Evolutionary conservation across 2,113 vertebrate genomes (phyloP).

Genomic region (Chionis minor): DNA sequence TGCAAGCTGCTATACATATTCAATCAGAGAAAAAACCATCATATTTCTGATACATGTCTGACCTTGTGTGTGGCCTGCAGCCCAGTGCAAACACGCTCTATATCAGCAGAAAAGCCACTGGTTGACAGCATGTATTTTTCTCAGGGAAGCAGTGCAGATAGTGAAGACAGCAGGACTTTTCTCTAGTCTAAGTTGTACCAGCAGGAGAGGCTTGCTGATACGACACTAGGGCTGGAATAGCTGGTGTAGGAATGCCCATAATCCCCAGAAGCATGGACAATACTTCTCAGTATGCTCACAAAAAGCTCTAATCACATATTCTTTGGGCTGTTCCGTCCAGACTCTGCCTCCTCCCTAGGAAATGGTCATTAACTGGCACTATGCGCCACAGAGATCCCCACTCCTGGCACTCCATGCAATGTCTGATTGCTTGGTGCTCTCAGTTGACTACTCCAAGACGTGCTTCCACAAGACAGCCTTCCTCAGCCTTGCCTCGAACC

Average conservation of each 20-base stretch:
- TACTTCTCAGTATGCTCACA: background rate
- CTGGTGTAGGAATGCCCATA: background rate
- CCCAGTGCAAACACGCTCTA: background rate
- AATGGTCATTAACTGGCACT: background rate
- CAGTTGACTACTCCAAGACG: background rate
- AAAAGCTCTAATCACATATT: background rate
- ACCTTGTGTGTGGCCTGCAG: background rate
- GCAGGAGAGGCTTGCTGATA: background rate
- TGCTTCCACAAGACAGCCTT: background rate
- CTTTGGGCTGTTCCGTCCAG: background rate
- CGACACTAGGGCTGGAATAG: background rate
- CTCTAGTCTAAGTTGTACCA: background rate
- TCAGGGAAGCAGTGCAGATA: background rate
- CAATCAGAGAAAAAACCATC: background rate
- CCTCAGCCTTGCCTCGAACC: background rate
- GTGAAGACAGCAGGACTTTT: background rate
- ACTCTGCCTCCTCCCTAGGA: background rate
- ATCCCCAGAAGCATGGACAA: background rate
- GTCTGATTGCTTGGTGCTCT: background rate
- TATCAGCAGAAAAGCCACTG: rapidly evolving
- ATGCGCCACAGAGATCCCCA: background rate
- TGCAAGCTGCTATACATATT: rapidly evolving
- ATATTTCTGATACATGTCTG: background rate
- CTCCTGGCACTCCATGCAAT: background rate
- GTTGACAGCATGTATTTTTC: background rate